Evolutionary conservation across 2,888 invertebrate genomes (phyloP).

Genomic region (Nomada flava): DNA sequence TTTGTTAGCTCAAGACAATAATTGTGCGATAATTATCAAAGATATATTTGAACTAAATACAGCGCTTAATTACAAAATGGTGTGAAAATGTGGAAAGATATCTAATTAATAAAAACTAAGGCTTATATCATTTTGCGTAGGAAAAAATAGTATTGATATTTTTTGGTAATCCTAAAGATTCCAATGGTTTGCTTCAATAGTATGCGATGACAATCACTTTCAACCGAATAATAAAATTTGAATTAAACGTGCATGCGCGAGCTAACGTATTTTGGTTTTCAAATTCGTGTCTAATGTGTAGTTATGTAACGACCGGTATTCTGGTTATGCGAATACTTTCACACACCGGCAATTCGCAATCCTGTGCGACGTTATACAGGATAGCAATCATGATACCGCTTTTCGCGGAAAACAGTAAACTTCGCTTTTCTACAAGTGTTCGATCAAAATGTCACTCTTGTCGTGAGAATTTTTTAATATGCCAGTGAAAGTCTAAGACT

Average conservation of each 20-base stretch:
- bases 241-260: constrained; percentile 6
- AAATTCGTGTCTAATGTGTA: constrained; percentile 21
- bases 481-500: constrained; percentile 33
- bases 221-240: constrained; percentile 14
- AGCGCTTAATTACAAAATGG: constrained; percentile 19
- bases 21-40: constrained; percentile 5
- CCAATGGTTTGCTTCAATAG: not conserved
- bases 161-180: not conserved
- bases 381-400: constrained; percentile 45
- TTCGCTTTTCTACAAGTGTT: constrained; percentile 30
- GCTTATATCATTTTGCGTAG: not conserved
- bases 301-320: constrained; percentile 42
- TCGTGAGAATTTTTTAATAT: constrained; percentile 37
- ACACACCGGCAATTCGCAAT: constrained; percentile 45
- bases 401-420: constrained; percentile 11
- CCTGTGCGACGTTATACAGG: constrained; percentile 49
- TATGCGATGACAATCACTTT: constrained; percentile 9
- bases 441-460: constrained; percentile 24
- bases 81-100: not conserved
- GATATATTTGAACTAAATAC: not conserved
- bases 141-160: not conserved
- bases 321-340: constrained; percentile 57
- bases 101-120: not conserved
- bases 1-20: not conserved
- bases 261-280: constrained; percentile 15